Percentiles rank a stretch among this genome's conserved stretches.
Evolutionary conservation across 2,888 invertebrate genomes (phyloP).

Genomic region (Ormyrus nitidulus): DNA sequence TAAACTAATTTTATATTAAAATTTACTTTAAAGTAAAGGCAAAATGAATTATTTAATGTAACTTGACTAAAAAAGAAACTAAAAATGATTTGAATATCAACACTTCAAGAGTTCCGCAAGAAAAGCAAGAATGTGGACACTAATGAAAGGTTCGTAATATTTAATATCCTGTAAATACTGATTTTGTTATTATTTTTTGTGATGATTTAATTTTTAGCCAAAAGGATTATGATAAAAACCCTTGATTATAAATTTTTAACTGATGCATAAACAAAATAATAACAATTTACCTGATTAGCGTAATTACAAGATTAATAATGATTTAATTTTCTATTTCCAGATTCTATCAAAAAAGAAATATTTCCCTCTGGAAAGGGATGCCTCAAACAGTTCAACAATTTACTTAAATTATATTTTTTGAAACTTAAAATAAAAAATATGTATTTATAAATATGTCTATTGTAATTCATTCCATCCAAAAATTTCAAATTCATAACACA

Average conservation of each 20-base stretch:
- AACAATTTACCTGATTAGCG: background rate
- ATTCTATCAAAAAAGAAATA: no score
- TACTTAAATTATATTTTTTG: no score
- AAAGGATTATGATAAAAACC: constrained; percentile 49
- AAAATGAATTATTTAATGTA: background rate
- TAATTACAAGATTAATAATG: background rate
- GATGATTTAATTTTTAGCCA: constrained; percentile 39
- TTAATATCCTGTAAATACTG: background rate
- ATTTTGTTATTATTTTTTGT: constrained; percentile 34
- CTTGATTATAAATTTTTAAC: constrained; percentile 38
- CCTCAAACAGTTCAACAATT: no score
- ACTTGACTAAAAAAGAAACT: no score
- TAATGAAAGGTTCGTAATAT: constrained; percentile 17
- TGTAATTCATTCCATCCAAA: no score
- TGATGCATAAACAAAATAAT: constrained; percentile 19
- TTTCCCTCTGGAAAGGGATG: no score
- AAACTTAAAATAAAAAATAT: no score
- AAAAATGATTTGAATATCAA: no score
- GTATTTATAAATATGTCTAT: no score
- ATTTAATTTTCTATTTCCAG: background rate
- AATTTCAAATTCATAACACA: no score
- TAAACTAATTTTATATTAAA: background rate
- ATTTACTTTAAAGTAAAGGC: background rate
- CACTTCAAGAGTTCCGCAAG: no score
- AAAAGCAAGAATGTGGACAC: background rate